Base-by-base conservation (phyloP, 2,888 invertebrate species). In the Drosophila meridiana region DNA sequence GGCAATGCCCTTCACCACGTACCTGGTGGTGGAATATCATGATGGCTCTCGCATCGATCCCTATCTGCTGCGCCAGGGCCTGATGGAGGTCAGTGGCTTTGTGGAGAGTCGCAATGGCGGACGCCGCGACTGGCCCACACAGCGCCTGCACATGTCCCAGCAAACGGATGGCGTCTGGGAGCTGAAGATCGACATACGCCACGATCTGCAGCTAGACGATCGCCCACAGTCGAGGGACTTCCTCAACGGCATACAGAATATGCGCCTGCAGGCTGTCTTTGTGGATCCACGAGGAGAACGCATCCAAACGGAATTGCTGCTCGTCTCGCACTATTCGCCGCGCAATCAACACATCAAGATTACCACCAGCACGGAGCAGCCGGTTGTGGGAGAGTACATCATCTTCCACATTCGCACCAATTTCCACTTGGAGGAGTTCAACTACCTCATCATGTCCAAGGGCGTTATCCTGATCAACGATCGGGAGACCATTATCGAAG, bases 351-450 rank as follows among this genome's bases (percentile, higher is more conserved):
- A 98, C 91, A 95, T 99, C 11, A 96, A 97, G 90, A 96, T 98
- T 28, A 80, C 86, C 8, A 98, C 98, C 2, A 97, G 97, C 73
- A 98, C 98, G 0, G 95, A 95, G 13, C 94, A 96, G 61, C 97
- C 98, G 0, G 93, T 97, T 95, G 98, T 99, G 20, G 98, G 98
- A 38, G 97, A 98, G 92, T 99, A 98, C 92, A 96, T 99, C 88
- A 96, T 99, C 67, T 97, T 99, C 92, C 99, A 99, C 91, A 97
- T 99, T 32, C 96, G 97, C 82, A 97, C 97, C 68, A 99, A 98
- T 93, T 98, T 97, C 93, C 97, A 95, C 94, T 95, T 98, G 91
- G 97, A 98, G 73, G 94, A 95, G 47, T 98, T 99, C 93, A 97
- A 97, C 91, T 99, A 98, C 89, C 94, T 99, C 72, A 96, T 99